Percentiles rank a stretch among this genome's conserved stretches.
Conservation (phyloP, 2,797 vertebrate genomes). For the Periophthalmus magnuspinnatus region DNA sequence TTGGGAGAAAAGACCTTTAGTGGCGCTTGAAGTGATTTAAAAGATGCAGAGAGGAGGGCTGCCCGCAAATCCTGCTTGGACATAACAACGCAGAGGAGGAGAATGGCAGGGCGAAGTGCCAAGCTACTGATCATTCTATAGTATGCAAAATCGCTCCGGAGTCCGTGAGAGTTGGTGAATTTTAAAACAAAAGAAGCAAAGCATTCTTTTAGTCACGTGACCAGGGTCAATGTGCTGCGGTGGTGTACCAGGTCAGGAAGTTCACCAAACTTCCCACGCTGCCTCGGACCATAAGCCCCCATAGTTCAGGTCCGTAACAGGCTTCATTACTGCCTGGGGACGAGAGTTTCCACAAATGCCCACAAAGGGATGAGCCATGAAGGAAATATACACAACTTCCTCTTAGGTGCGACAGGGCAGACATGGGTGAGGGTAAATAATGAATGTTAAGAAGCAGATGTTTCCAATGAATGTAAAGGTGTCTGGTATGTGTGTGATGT, state of each 20-base stretch:
- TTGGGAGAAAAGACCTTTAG: constrained; percentile 66
- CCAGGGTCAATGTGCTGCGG: constrained; percentile 61
- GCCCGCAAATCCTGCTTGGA: constrained; percentile 71
- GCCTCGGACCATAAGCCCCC: constrained; percentile 44
- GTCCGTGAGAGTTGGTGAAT: constrained; percentile 59
- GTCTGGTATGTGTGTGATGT: constrained; percentile 4
- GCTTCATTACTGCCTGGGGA: constrained; percentile 43
- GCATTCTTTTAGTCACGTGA: constrained; percentile 72
- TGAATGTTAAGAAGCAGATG: constrained; percentile 14
- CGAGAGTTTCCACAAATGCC: constrained; percentile 30
- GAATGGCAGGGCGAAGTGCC: constrained; percentile 68
- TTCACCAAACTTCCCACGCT: constrained; percentile 75
- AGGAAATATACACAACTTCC: constrained; percentile 32
- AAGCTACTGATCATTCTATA: constrained; percentile 66
- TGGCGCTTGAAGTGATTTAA: constrained; percentile 76
- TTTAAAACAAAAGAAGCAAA: constrained; percentile 72
- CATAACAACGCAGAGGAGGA: constrained; percentile 49
- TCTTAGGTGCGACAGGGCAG: constrained; percentile 21
- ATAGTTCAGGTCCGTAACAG: constrained; percentile 19
- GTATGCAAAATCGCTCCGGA: constrained; percentile 71
- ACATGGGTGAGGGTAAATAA: constrained; percentile 1
- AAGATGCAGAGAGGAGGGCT: constrained; percentile 61
- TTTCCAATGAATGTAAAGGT: constrained; percentile 2
- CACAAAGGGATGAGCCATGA: constrained; percentile 32
- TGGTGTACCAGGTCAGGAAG: constrained; percentile 69